phyloP scores from a whole-genome alignment of 2,888 invertebrate genomes.

The Poecilobothrus nobilitatus region DNA sequence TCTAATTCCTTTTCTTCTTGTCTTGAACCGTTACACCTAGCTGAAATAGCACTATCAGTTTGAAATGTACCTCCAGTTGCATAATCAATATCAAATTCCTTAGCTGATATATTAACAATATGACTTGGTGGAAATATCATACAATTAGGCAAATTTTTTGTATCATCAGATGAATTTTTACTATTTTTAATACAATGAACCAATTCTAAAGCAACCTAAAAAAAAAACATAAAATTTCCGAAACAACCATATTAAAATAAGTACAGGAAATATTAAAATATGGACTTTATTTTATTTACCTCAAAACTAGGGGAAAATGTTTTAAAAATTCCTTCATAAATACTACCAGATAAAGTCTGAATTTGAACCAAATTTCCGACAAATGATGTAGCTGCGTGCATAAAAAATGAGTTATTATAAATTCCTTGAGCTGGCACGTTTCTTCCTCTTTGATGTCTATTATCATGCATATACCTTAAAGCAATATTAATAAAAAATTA shows the following conservation, averaged over 20 bases:
- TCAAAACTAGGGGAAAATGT: conserved; percentile 86
- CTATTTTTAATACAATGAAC: conserved; percentile 57
- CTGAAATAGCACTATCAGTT: conserved; percentile 80
- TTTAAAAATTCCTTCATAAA: conserved; percentile 83
- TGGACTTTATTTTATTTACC: conserved; percentile 41
- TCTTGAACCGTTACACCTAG: conserved; percentile 64
- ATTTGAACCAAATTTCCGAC: conserved; percentile 76
- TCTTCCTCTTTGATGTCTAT: conserved; percentile 50
- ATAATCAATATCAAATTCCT: conserved; percentile 81
- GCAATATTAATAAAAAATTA: too few relatives aligned
- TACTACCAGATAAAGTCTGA: conserved; percentile 71
- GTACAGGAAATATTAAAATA: conserved; percentile 9
- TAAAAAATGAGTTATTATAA: conserved; percentile 81
- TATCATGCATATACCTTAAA: conserved; percentile 36
- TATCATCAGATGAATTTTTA: conserved; percentile 34
- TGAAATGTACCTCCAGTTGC: conserved; percentile 81
- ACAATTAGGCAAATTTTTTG: conserved; percentile 35
- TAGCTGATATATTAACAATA: conserved; percentile 72
- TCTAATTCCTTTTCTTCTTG: conserved; percentile 62
- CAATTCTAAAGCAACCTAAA: conserved; percentile 68
- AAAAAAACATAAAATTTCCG: background rate
- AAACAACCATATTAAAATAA: background rate
- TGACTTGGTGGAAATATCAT: conserved; percentile 71
- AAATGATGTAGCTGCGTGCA: conserved; percentile 79
- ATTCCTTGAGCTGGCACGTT: conserved; percentile 71